Conservation (phyloP, 2,797 vertebrate genomes). For the Delichon dasypus region DNA sequence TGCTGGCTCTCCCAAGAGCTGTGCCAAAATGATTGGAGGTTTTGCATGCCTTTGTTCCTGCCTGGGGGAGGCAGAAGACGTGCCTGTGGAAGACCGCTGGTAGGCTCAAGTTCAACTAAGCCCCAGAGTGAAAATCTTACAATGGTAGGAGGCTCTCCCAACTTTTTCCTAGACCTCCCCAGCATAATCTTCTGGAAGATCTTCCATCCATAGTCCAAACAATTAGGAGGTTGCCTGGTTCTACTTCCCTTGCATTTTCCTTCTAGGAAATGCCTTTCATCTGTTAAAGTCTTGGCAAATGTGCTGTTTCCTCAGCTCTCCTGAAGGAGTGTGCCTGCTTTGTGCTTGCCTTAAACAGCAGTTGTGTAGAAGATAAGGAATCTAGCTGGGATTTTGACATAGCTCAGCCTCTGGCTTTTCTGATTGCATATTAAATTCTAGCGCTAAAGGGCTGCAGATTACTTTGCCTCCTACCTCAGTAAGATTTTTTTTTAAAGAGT, state of each 20-base stretch:
- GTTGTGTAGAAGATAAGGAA: not conserved
- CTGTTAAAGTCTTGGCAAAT: constrained; percentile 3
- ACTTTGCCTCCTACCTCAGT: not conserved
- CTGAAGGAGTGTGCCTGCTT: not conserved
- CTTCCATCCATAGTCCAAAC: not conserved
- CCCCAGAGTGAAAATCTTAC: not conserved
- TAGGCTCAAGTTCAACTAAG: not conserved
- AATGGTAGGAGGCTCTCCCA: not conserved
- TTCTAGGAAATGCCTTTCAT: constrained; percentile 11
- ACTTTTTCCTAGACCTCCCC: not conserved
- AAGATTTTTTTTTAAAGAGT: not conserved
- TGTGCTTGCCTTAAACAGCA: not conserved
- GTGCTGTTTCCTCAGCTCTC: not conserved
- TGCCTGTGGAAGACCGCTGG: not conserved
- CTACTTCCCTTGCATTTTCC: not conserved
- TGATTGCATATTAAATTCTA: not conserved
- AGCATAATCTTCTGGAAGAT: not conserved
- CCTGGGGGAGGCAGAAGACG: not conserved
- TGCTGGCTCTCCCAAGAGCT: not conserved
- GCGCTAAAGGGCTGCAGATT: not conserved
- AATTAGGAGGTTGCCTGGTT: not conserved
- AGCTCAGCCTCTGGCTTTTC: not conserved
- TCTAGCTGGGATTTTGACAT: not conserved
- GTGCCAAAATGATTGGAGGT: not conserved
- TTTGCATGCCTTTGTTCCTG: not conserved